A percentile compares a stretch with the other conserved stretches of the same genome.
phyloP scores from a whole-genome alignment of 2,113 vertebrate species.

The Zosterops japonicus region DNA sequence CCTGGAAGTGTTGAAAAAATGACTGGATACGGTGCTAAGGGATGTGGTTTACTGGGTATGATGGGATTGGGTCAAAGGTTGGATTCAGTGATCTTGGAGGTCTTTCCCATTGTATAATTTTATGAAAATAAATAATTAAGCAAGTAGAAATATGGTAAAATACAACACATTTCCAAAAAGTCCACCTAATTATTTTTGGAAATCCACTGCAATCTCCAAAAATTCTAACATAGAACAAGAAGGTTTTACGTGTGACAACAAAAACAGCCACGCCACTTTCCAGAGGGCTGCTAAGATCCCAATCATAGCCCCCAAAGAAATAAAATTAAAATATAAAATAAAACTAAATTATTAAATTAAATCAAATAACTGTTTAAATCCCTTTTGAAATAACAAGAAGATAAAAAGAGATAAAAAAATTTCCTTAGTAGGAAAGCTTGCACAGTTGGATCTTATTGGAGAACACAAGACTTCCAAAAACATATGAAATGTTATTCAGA shows the following conservation, averaged over 20 bases:
- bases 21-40: background rate
- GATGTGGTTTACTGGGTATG: background rate
- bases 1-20: background rate
- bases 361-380: background rate
- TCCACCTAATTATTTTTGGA: background rate
- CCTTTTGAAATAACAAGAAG: background rate
- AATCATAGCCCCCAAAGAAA: background rate
- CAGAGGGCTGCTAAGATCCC: background rate
- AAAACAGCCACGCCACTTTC: background rate
- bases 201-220: background rate
- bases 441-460: background rate
- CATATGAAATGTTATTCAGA: background rate
- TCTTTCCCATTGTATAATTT: background rate
- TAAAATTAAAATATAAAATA: background rate
- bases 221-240: background rate
- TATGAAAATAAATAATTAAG: background rate
- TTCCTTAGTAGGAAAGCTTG: background rate
- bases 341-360: background rate
- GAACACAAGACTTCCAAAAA: background rate
- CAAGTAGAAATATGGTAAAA: background rate
- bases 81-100: background rate
- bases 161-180: background rate
- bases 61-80: background rate
- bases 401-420: background rate
- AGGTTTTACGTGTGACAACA: background rate